Percentiles rank a stretch among this genome's conserved stretches.
Conservation (phyloP, 2,113 vertebrate species). For the Spheniscus mendiculus region DNA sequence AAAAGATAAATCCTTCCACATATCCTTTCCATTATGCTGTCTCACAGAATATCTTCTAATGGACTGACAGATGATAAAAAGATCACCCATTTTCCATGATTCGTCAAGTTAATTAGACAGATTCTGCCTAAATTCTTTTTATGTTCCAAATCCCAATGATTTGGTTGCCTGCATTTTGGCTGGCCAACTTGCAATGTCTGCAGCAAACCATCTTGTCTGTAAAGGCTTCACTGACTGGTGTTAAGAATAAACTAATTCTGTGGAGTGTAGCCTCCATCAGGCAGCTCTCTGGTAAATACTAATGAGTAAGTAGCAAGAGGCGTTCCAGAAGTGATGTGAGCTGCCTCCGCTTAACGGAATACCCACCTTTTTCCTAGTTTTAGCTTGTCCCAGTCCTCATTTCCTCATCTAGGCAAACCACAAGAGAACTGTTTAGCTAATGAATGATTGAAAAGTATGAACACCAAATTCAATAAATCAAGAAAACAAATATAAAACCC, state of each 20-base stretch:
- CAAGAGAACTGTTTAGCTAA: slow-evolving; percentile 56
- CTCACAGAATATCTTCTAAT: neutral
- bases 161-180: neutral
- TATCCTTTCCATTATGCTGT: neutral
- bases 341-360: neutral
- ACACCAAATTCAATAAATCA: slow-evolving; percentile 47
- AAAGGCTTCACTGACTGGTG: neutral
- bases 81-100: neutral
- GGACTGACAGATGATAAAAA: neutral
- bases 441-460: slow-evolving; percentile 66
- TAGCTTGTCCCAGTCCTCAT: slow-evolving; percentile 6
- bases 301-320: neutral
- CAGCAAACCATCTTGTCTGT: neutral
- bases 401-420: slow-evolving; percentile 47
- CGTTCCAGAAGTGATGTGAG: slow-evolving; percentile 18
- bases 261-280: neutral
- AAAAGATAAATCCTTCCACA: neutral
- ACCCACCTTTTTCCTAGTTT: slow-evolving; percentile 23
- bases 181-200: neutral
- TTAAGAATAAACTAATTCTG: neutral
- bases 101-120: neutral
- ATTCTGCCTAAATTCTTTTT: neutral
- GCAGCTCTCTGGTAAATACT: neutral
- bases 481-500: slow-evolving; percentile 59
- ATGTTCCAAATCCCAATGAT: neutral